Conservation (phyloP, 1,140 invertebrate genomes). For the Holotrichia oblita region DNA sequence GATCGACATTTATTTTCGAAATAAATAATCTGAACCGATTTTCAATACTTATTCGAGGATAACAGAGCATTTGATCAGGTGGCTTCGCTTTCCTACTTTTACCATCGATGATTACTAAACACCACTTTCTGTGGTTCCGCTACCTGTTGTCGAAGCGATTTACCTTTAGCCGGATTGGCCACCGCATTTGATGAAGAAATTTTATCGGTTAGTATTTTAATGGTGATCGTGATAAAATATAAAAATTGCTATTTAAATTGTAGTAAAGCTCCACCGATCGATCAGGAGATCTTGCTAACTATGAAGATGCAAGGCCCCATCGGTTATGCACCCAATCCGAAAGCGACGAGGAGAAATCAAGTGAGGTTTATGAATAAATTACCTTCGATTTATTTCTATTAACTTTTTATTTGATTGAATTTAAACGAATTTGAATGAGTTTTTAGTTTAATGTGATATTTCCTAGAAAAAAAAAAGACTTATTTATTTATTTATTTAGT, state of each 20-base stretch:
- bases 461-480: background rate
- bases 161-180: slow-evolving; percentile 87
- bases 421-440: no score
- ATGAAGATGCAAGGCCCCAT: slow-evolving; percentile 98
- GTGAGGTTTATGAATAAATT: slow-evolving; percentile 63
- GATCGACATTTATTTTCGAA: slow-evolving; percentile 79
- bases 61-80: slow-evolving; percentile 91
- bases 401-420: no score
- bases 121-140: slow-evolving; percentile 80
- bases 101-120: slow-evolving; percentile 75
- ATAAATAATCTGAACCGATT: slow-evolving; percentile 71
- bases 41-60: slow-evolving; percentile 84
- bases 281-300: slow-evolving; percentile 83
- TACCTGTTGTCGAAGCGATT: slow-evolving; percentile 73
- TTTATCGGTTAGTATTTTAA: slow-evolving; percentile 76
- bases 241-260: slow-evolving; percentile 48
- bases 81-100: slow-evolving; percentile 74
- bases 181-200: slow-evolving; percentile 74
- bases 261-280: slow-evolving; percentile 74
- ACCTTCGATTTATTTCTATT: slow-evolving; percentile 55
- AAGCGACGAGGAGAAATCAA: slow-evolving; percentile 84
- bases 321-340: slow-evolving; percentile 92
- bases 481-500: background rate
- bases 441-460: no score
- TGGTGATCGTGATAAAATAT: no score